phyloP scores from a whole-genome alignment of 2,797 vertebrate genomes.

The Melanotaenia parkinsoni region DNA sequence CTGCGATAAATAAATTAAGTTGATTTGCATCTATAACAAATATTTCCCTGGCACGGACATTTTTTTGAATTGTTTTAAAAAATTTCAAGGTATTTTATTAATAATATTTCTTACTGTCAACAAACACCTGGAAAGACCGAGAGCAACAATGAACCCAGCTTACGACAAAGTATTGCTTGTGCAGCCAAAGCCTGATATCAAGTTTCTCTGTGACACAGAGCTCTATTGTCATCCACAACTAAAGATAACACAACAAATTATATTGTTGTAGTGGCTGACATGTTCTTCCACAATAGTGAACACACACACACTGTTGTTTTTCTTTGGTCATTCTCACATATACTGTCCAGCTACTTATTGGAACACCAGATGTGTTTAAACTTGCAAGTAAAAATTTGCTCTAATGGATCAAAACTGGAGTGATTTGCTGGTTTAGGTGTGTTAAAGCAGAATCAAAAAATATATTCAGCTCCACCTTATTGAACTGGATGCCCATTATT shows the following conservation, averaged over 20 bases:
- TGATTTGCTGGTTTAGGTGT: neutral
- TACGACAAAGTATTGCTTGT: neutral
- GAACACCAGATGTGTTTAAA: slow-evolving; percentile 7
- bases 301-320: slow-evolving; percentile 20
- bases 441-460: neutral
- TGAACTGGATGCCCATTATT: neutral
- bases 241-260: slow-evolving; percentile 11
- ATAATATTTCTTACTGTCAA: neutral
- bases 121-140: neutral
- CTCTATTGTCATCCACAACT: neutral
- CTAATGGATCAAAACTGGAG: neutral
- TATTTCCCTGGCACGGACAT: neutral
- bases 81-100: neutral
- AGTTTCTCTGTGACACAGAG: slow-evolving; percentile 2
- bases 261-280: neutral
- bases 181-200: neutral
- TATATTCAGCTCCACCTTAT: neutral
- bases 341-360: neutral
- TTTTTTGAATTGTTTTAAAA: neutral
- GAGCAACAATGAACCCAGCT: neutral
- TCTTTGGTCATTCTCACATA: slow-evolving; percentile 10
- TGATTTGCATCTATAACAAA: neutral
- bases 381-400: neutral
- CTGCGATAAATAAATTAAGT: neutral
- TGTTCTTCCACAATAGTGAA: slow-evolving; percentile 5